Percentiles rank a stretch among this genome's conserved stretches.
phyloP scores from a whole-genome alignment of 2,888 invertebrate genomes.

The Hirtodrosophila trivittata region DNA sequence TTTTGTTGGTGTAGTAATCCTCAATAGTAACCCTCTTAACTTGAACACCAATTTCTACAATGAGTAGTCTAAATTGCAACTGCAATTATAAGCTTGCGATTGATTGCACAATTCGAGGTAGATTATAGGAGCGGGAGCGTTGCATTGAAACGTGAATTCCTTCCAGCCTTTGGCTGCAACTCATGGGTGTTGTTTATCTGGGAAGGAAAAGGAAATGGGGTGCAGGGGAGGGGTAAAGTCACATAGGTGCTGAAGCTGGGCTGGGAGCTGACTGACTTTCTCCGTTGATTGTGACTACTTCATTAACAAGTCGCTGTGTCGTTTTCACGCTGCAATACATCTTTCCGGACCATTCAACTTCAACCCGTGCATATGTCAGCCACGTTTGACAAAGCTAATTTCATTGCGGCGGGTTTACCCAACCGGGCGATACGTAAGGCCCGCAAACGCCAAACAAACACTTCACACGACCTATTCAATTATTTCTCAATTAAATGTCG shows the following conservation, averaged over 20 bases:
- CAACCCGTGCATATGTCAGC: conserved; percentile 61
- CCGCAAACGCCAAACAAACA: conserved; percentile 74
- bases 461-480: conserved; percentile 83
- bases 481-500: conserved; percentile 82
- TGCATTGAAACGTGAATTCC: conserved; percentile 50
- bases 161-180: conserved; percentile 52
- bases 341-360: conserved; percentile 65
- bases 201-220: neutral
- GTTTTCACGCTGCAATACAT: conserved; percentile 74
- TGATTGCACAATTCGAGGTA: conserved; percentile 57
- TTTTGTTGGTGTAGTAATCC: neutral
- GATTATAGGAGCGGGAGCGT: conserved; percentile 10
- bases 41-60: conserved; percentile 6
- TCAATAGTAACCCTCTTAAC: neutral
- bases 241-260: neutral
- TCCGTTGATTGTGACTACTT: conserved; percentile 72
- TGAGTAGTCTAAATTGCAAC: conserved; percentile 59
- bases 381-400: conserved; percentile 77
- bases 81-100: conserved; percentile 72
- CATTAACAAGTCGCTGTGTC: conserved; percentile 69
- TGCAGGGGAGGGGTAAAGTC: neutral
- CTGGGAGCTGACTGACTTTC: conserved; percentile 49
- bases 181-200: conserved; percentile 22
- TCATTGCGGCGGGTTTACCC: conserved; percentile 51
- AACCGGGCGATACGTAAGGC: conserved; percentile 34